Percentiles rank a stretch among this genome's conserved stretches.
Conservation (phyloP, 2,113 vertebrate genomes). For the Nettapus auritus region DNA sequence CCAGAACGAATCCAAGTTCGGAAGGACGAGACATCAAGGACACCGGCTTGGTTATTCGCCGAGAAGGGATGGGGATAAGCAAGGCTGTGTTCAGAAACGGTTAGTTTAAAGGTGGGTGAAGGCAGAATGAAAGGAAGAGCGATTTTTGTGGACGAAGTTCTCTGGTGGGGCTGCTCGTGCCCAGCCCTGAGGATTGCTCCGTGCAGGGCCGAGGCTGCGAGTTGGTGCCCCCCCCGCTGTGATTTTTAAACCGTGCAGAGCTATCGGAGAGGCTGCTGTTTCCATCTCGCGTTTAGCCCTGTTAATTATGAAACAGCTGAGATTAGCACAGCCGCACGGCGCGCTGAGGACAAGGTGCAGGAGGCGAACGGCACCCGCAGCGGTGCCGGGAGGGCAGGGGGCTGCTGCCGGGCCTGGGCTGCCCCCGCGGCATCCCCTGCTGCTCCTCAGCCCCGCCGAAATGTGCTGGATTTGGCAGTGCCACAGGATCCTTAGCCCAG, state of each 20-base stretch:
- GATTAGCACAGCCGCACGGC: not conserved
- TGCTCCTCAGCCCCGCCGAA: too few relatives aligned
- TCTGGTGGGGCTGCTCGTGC: too few relatives aligned
- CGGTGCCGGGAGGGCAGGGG: not conserved
- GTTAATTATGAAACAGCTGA: constrained; percentile 25
- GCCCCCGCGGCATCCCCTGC: too few relatives aligned
- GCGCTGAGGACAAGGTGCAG: not conserved
- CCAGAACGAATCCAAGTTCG: constrained; percentile 19
- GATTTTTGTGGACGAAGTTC: not conserved
- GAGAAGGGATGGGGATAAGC: not conserved
- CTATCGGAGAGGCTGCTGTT: not conserved
- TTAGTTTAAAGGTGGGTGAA: not conserved
- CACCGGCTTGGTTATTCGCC: constrained; percentile 19
- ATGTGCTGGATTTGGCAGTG: too few relatives aligned
- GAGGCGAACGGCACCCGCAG: not conserved
- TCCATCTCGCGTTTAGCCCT: constrained; percentile 22
- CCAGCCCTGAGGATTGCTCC: too few relatives aligned
- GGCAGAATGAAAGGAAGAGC: not conserved
- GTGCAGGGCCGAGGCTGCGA: not conserved
- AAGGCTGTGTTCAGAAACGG: not conserved
- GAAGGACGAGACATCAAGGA: not conserved
- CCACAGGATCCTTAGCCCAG: not conserved
- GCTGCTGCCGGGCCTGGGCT: too few relatives aligned
- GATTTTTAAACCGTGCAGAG: not conserved
- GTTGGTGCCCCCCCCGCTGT: not conserved